phyloP scores from a whole-genome alignment of 2,797 vertebrate genomes.

The Spinus olivaceus region DNA sequence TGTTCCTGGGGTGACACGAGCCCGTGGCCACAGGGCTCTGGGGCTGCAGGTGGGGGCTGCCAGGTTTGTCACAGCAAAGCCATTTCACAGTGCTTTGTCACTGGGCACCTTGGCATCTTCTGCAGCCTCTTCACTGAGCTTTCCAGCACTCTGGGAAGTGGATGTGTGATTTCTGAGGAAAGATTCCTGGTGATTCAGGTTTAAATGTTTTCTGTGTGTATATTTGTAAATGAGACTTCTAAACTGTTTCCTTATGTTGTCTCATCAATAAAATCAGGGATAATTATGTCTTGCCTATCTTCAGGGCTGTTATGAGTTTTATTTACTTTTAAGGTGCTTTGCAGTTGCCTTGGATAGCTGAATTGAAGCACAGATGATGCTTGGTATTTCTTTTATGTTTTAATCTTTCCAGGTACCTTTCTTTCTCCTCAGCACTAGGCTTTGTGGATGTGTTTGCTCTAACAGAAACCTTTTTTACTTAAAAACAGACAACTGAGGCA shows the following conservation, averaged over 20 bases:
- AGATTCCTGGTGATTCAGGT: not conserved
- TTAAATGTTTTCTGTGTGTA: not conserved
- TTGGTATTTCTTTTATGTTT: not conserved
- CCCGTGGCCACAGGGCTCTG: accelerated
- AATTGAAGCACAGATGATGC: not conserved
- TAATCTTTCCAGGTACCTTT: not conserved
- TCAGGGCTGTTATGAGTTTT: not conserved
- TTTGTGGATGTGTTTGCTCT: constrained; percentile 1
- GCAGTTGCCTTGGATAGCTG: not conserved
- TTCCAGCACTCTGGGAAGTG: not conserved
- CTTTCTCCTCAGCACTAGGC: not conserved
- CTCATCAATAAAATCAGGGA: not conserved
- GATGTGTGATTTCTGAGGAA: not conserved
- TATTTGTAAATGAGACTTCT: not conserved
- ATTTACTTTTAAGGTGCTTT: not conserved
- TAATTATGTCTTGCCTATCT: not conserved
- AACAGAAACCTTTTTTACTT: constrained; percentile 1
- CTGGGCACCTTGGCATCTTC: not conserved
- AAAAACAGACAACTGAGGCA: not conserved
- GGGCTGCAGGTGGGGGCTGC: accelerated
- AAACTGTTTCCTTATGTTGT: not conserved
- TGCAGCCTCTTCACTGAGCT: not conserved
- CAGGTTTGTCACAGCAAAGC: not conserved
- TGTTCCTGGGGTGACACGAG: accelerated
- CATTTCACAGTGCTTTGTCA: accelerated